Evolutionary conservation across 2,888 invertebrate genomes (phyloP), one percentile per base, ranked within the genome.

Genomic region (Arrhopalites spinosus): DNA sequence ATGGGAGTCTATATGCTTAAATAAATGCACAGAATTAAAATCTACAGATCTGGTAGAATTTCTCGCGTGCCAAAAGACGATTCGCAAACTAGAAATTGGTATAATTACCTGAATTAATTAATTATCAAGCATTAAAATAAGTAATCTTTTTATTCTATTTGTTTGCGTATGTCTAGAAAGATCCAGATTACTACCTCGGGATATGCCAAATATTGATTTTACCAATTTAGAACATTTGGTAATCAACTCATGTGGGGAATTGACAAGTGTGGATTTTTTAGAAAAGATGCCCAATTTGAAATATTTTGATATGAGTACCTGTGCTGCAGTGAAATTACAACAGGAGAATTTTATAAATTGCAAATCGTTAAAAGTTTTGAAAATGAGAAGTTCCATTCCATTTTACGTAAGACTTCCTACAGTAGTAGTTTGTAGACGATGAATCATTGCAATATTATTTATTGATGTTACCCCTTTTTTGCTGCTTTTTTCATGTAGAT

Each of bases 311-410:
- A 43, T 77, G 2, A 73, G 69, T 29, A 63, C 66, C 0, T 77
- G 75, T 45, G 61, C 73, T 30, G 61, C 50, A 0, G 20, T 75
- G n/a, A 68, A 66, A 56, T 29, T 77, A 13, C 36, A 67, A 13
- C 15, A 68, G 5, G 56, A 68, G n/a, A 67, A 67, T 23, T 69
- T 77, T 29, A 20, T 43, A 23, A 30, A 25, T 45, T 47, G 50
- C 27, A 64, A 27, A n/a, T 69, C 50, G 15, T 43, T 77, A 20
- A 59, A 68, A 56, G 73, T 73, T 27, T 64, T 77, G 20, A 72
- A 73, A 36, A 73, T 77, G 75, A 71, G 72, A 30, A 73, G 77
- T 45, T 73, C 75, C 17, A 63, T 75, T 15, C 77, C 77, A 23
- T 73, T 74, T 69, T 74, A 77, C 50, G 75, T 75, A 70, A 70